Base-by-base conservation (phyloP, 1,140 invertebrate genomes). In the Sinella curviseta region DNA sequence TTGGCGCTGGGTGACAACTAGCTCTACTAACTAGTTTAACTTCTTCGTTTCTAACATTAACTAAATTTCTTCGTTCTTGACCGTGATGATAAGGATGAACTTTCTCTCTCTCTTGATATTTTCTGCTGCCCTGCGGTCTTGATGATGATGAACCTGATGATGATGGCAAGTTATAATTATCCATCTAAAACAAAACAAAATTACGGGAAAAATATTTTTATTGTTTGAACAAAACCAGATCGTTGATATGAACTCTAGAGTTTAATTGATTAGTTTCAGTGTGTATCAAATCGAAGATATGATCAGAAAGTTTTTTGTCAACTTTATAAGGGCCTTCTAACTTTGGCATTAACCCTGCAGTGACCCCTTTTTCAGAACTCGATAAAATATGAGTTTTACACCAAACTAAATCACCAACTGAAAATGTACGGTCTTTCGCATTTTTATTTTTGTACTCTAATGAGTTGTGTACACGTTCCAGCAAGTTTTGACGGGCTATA, bases 321-420 rank as follows among this genome's bases (percentile, higher is more conserved):
- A 60, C 24, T 24, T 76, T n/a, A 67, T 65, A 79, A n/a, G 78
- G 78, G 28, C 78, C 78, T 35, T 79, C 74, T 28, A 60, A 14
- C 24, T n/a, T 26, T n/a, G 28, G 54, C 30, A 48, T 28, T 36
- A 80, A 54, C 12, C 8, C 8, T 3, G 75, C 74, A 16, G 57
- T 73, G 33, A 80, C 20, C 1, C 76, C 76, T 80, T 80, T 80
- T 20, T n/a, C 26, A 17, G 55, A 36, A 35, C 77, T 39, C 3
- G 79, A 80, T 3, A 77, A 34, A 24, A 17, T 39, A 20, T 34
- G 74, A 1, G 55, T 39, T 28, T 54, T 34, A n/a, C 14, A 1
- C 35, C 39, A 70, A 16, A 80, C 79, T 28, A 39, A 28, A 77
- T 80, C 79, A 31, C 76, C 76, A 8, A 77, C 31, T 20, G 1